Conservation (phyloP, 2,113 vertebrate genomes). For the Apus apus region DNA sequence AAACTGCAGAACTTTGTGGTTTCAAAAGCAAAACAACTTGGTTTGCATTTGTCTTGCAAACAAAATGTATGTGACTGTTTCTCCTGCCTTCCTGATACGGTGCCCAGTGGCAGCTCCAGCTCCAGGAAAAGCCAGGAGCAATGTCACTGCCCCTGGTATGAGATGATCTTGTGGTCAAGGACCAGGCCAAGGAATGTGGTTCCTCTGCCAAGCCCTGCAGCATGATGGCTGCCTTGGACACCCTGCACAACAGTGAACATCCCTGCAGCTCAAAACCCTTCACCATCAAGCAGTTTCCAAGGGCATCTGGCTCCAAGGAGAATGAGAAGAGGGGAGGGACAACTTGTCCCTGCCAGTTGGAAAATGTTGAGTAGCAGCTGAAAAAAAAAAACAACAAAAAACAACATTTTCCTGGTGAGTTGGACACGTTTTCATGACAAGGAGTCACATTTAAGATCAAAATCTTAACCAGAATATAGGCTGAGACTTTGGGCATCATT, state of each 20-base stretch:
- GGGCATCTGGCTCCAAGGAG: background rate
- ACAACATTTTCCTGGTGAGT: background rate
- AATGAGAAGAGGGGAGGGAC: background rate
- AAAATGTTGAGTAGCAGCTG: background rate
- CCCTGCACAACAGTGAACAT: accelerated
- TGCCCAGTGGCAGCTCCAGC: background rate
- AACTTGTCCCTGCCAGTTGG: background rate
- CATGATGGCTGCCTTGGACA: background rate
- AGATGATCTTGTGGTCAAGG: background rate
- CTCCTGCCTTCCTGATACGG: background rate
- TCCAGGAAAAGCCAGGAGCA: background rate
- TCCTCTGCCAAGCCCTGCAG: conserved; percentile 8
- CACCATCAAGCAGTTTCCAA: background rate
- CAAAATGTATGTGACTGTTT: background rate
- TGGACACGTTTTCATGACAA: background rate
- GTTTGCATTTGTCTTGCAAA: background rate
- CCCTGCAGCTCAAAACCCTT: background rate
- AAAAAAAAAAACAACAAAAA: too few species aligned
- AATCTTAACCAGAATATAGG: background rate
- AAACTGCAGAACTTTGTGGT: background rate
- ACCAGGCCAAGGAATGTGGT: conserved; percentile 29
- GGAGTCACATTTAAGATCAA: background rate
- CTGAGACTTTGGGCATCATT: background rate
- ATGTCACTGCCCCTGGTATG: background rate
- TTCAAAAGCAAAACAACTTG: conserved; percentile 2